Percentiles rank a stretch among this genome's conserved stretches.
These are phyloP conservation scores for Stegana nigrithorax DNA, from an alignment of 2,888 invertebrate genomes.

Conservation along the genomic window DNA sequence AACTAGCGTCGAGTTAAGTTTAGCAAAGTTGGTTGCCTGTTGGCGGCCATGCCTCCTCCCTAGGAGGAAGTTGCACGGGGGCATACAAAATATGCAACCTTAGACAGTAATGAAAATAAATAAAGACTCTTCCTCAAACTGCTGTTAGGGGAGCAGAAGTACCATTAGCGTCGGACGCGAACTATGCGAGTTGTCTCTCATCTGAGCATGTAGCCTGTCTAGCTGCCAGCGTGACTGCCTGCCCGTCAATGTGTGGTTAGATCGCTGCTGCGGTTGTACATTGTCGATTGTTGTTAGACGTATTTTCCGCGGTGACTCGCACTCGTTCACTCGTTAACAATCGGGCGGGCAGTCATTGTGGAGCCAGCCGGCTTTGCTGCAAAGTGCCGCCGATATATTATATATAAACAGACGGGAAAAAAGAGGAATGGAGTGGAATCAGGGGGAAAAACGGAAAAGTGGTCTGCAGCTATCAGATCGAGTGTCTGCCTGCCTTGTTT, in stretches of 20 bases:
- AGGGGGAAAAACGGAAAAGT: background rate
- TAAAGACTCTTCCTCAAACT: background rate
- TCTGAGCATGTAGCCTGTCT: too few species aligned
- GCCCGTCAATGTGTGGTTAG: background rate
- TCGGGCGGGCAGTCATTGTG: background rate
- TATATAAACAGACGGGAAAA: background rate
- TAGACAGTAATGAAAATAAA: background rate
- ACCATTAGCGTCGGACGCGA: too few species aligned
- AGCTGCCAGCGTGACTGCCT: background rate
- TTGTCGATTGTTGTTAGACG: background rate
- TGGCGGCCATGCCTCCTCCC: background rate
- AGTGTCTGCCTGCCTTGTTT: background rate
- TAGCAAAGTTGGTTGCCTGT: background rate
- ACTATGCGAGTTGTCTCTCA: too few species aligned
- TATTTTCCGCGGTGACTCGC: background rate
- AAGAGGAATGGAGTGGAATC: background rate
- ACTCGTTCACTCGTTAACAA: background rate
- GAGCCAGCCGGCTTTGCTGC: background rate
- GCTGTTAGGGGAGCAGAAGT: too few species aligned
- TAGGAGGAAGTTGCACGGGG: background rate
- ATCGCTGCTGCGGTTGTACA: too few species aligned
- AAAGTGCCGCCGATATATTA: slow-evolving; percentile 16
- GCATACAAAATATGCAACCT: background rate
- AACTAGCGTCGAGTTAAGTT: background rate
- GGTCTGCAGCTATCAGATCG: background rate